A percentile compares a stretch with the other conserved stretches of the same genome.
Evolutionary conservation across 2,888 invertebrate genomes (phyloP).

Genomic region (Caenorhabditis zanzibari): DNA sequence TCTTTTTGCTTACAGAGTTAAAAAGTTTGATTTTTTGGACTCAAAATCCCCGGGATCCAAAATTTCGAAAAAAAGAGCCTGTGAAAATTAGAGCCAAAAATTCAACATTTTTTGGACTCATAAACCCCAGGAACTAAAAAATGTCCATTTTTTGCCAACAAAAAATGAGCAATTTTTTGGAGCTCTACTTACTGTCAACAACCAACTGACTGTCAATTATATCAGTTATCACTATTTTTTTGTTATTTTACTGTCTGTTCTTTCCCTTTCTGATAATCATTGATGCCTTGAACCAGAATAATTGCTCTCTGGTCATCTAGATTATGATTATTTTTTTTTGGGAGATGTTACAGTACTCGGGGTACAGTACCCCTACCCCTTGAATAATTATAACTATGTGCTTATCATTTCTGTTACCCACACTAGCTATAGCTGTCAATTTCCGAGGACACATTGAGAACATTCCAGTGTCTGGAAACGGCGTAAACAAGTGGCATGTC

Average conservation of each 20-base stretch:
- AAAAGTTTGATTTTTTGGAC: no score
- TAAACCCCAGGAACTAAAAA: no score
- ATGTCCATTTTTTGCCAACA: no score
- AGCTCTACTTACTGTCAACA: neutral
- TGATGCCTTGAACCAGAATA: conserved; percentile 15
- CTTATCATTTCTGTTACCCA: conserved; percentile 10
- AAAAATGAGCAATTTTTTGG: neutral
- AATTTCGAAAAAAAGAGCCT: no score
- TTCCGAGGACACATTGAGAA: conserved; percentile 1
- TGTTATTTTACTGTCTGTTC: neutral
- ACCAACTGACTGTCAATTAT: conserved; percentile 2
- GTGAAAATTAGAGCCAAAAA: no score
- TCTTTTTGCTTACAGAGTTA: no score
- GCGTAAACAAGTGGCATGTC: neutral
- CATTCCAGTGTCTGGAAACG: conserved; percentile 11
- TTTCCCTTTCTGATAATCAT: conserved; percentile 15
- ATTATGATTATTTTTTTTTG: neutral
- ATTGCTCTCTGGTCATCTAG: conserved; percentile 9
- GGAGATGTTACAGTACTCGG: neutral
- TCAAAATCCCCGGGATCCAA: no score
- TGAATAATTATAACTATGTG: neutral
- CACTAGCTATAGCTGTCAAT: neutral
- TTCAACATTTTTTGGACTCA: no score
- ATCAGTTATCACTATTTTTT: neutral
- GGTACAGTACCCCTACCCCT: neutral